Conservation (phyloP, 1,140 invertebrate species). For the Drosophila melanogaster region DNA sequence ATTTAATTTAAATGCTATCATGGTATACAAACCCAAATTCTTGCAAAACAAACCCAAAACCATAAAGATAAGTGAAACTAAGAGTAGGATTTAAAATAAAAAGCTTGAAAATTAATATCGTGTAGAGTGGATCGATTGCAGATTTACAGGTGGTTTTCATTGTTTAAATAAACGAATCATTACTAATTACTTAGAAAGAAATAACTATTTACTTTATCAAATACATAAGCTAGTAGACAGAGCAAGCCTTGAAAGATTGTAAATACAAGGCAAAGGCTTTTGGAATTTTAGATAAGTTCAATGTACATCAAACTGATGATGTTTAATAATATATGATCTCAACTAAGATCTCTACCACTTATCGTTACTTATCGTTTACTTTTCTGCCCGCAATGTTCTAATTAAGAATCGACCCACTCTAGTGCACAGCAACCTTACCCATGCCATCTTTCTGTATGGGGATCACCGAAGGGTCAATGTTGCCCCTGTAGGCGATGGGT, state of each 20-base stretch:
- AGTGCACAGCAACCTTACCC: conserved; percentile 86
- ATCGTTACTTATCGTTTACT: too few species aligned
- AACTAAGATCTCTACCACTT: background rate
- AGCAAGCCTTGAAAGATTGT: too few species aligned
- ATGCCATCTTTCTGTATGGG: conserved; percentile 93
- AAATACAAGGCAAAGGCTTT: background rate
- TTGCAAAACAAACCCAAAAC: conserved; percentile 8
- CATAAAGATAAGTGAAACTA: background rate
- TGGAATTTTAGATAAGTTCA: background rate
- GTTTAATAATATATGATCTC: background rate
- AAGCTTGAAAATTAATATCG: conserved; percentile 2
- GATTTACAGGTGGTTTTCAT: background rate
- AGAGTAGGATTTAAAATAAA: background rate
- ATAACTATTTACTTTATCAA: background rate
- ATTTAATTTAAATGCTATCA: background rate
- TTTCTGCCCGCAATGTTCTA: background rate
- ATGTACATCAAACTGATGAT: background rate
- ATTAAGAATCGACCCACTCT: conserved; percentile 31
- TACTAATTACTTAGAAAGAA: background rate
- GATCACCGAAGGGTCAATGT: conserved; percentile 91
- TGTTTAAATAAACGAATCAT: background rate
- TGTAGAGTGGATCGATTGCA: conserved; percentile 27
- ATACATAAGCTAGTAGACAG: background rate
- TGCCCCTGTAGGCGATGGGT: conserved; percentile 91
- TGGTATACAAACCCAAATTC: conserved; percentile 61